Percentiles rank a stretch among this genome's conserved stretches.
phyloP scores from a whole-genome alignment of 2,888 invertebrate species.

The Tipula confusa region DNA sequence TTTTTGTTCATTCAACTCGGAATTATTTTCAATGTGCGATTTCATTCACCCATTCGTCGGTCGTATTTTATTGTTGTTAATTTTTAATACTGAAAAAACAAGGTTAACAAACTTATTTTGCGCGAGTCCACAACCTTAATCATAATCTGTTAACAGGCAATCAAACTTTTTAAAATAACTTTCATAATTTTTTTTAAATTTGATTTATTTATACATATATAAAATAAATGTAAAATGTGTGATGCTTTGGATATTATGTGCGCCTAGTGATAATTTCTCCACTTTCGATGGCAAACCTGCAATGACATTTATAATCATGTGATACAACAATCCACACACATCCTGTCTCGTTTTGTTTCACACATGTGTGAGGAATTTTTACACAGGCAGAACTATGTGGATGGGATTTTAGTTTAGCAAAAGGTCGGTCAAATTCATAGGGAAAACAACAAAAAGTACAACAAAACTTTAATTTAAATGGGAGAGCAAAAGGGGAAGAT shows the following conservation, averaged over 20 bases:
- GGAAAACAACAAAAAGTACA: not conserved
- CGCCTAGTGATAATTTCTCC: conserved; percentile 13
- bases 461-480: not conserved
- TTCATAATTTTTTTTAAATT: not conserved
- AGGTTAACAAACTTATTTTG: conserved; percentile 27
- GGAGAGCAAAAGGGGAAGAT: conserved; percentile 25
- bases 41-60: not conserved
- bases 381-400: too few species aligned
- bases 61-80: not conserved
- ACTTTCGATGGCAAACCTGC: conserved; percentile 29
- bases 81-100: not conserved
- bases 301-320: not conserved
- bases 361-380: not conserved
- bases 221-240: not conserved
- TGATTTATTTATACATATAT: not conserved
- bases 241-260: not conserved
- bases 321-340: not conserved
- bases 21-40: not conserved
- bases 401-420: not conserved
- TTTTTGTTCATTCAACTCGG: not conserved
- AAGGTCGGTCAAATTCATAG: not conserved
- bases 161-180: not conserved
- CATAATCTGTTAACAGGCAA: not conserved
- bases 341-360: not conserved
- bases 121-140: conserved; percentile 30